Percentiles rank a stretch among this genome's conserved stretches.
Evolutionary conservation across 2,797 vertebrate genomes (phyloP).

Genomic region (Pagetopsis macropterus): DNA sequence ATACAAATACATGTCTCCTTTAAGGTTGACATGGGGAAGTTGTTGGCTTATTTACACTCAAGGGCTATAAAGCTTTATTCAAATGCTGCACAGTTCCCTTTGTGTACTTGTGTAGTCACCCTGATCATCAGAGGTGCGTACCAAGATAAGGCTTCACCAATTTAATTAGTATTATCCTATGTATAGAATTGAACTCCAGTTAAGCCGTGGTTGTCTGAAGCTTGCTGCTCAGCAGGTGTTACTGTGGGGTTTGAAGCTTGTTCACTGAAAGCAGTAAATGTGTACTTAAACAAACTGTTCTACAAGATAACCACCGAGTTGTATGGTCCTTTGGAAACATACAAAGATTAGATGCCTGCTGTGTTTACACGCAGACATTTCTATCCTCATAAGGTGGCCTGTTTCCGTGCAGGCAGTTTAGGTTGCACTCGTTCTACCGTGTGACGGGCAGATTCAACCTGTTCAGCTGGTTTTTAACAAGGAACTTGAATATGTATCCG

Average conservation of each 20-base stretch:
- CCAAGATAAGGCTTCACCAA: too few species aligned
- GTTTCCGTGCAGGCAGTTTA: neutral
- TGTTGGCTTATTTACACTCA: neutral
- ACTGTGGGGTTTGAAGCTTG: too few species aligned
- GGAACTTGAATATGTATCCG: too few species aligned
- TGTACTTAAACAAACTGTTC: too few species aligned
- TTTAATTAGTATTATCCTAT: too few species aligned
- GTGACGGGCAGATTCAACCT: neutral
- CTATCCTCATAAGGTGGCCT: neutral
- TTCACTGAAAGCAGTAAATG: too few species aligned
- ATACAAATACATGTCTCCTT: neutral
- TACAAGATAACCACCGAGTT: neutral
- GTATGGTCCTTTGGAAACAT: neutral
- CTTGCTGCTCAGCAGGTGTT: too few species aligned
- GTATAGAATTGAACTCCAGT: too few species aligned
- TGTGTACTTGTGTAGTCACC: too few species aligned
- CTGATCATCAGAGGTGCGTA: too few species aligned
- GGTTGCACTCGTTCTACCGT: neutral
- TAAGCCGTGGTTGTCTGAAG: neutral
- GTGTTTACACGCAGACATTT: neutral
- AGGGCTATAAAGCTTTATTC: too few species aligned
- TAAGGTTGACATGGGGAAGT: neutral
- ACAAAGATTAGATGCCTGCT: neutral
- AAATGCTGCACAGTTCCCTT: too few species aligned
- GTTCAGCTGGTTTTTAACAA: neutral